These are phyloP conservation scores for Ophion slaviceki DNA, from an alignment of 2,888 invertebrate genomes.

Conservation along the genomic window DNA sequence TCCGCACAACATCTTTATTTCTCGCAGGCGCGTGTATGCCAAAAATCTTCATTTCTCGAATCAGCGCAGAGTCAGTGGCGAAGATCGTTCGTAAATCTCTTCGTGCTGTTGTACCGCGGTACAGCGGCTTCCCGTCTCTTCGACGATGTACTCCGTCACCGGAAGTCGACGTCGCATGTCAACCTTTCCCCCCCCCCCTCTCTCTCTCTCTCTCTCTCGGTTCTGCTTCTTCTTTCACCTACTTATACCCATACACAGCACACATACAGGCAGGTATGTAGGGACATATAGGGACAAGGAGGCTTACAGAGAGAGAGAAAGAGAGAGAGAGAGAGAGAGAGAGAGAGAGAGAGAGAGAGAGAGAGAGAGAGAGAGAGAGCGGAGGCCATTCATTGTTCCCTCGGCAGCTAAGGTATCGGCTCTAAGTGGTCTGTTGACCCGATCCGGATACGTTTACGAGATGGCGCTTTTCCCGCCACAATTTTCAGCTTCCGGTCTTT, in stretches of 20 bases:
- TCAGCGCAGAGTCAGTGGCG: too few relatives aligned
- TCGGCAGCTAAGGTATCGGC: conserved; percentile 30
- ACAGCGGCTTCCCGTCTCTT: conserved; percentile 35
- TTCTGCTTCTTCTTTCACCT: conserved; percentile 71
- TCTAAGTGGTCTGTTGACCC: conserved; percentile 46
- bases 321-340: too few relatives aligned
- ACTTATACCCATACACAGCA: conserved; percentile 31
- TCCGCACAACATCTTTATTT: too few relatives aligned
- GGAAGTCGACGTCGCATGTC: conserved; percentile 74
- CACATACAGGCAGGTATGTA: not conserved
- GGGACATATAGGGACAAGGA: too few relatives aligned
- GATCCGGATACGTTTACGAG: conserved; percentile 53
- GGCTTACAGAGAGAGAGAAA: too few relatives aligned
- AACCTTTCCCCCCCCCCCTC: conserved; percentile 68
- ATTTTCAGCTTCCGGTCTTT: conserved; percentile 33
- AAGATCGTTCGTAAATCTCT: not conserved
- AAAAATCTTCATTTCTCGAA: too few relatives aligned
- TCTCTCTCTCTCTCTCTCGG: conserved; percentile 19
- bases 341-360: too few relatives aligned
- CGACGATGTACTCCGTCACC: conserved; percentile 62
- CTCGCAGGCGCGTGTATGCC: too few relatives aligned
- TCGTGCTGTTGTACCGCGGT: conserved; percentile 3
- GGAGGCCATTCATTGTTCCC: not conserved
- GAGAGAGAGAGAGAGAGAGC: too few relatives aligned
- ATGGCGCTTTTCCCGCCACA: conserved; percentile 36